These are phyloP conservation scores for Dromius quadrimaculatus DNA, from an alignment of 2,888 invertebrate species.

Conservation along the genomic window DNA sequence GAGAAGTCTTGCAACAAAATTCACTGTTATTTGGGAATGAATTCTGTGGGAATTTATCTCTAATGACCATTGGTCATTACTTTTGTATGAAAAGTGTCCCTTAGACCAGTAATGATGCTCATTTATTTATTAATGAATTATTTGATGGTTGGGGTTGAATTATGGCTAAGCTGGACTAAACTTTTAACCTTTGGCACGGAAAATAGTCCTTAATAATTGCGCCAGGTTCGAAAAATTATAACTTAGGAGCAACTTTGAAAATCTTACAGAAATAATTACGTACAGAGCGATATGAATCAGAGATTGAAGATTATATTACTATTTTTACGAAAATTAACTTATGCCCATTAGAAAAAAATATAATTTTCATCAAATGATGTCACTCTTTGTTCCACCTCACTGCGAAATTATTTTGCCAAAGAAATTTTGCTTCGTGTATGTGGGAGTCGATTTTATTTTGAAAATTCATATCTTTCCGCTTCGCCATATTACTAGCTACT, in stretches of 20 bases:
- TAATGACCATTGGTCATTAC: constrained; percentile 20
- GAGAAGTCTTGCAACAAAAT: constrained; percentile 27
- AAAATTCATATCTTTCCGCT: too few relatives aligned
- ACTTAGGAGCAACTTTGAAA: constrained; percentile 3
- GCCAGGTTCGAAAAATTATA: constrained; percentile 32
- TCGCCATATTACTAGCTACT: constrained; percentile 6
- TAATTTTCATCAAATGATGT: too few relatives aligned
- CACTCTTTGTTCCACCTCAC: too few relatives aligned
- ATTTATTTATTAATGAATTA: constrained; percentile 18
- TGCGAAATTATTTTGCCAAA: too few relatives aligned
- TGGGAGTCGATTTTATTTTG: too few relatives aligned
- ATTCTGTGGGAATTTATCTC: constrained; percentile 3
- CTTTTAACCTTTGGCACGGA: constrained; percentile 44
- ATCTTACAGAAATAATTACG: constrained; percentile 23
- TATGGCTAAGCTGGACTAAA: constrained; percentile 32
- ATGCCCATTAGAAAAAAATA: too few relatives aligned
- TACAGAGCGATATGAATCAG: too few relatives aligned
- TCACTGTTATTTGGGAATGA: constrained; percentile 33
- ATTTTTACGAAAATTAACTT: too few relatives aligned
- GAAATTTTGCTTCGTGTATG: too few relatives aligned
- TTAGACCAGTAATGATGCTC: constrained; percentile 26
- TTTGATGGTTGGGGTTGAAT: constrained; percentile 30
- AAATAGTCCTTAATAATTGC: constrained; percentile 38
- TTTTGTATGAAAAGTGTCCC: constrained; percentile 24
- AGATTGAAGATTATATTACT: too few relatives aligned